Evolutionary conservation across 1,140 invertebrate genomes (phyloP), one percentile per base, ranked within the genome.

Genomic region (Eurosta solidaginis): DNA sequence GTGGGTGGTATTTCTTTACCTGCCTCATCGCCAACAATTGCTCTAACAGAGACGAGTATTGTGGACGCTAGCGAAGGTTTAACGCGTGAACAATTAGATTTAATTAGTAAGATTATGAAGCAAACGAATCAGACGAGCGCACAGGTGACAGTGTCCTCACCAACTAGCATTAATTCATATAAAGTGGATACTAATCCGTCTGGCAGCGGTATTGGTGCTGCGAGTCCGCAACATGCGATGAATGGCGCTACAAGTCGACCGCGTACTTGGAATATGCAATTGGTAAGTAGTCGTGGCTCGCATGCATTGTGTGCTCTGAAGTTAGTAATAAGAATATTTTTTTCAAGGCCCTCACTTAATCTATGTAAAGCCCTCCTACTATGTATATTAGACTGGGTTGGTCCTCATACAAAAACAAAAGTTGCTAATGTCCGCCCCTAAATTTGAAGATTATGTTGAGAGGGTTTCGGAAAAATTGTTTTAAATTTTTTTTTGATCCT

Each of bases 61-160:
- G 81, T 84, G 9, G 92, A 93, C 82, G 59, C 59, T 4, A 82
- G 83, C 12, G 92, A 93, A 82, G 92, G 92, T 40, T 87, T 93
- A 63, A 93, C 92, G 12, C 92, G 93, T 81, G 92, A 93, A 82
- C 93, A 92, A 86, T 89, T 93, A 81, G 93, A 94, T 88, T 90
- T 92, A 81, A 94, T 94, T 81, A 93, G 93, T 85, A 93, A 94
- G 86, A 93, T 94, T 79, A 94, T 94, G 92, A 92, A 93, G 82
- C 93, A 93, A 84, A 93, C 92, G 17, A 92, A 91, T 82, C 91
- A 91, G 80, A 85, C 85, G 0, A 88, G 83, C 63, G 85, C 86
- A 25, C 85, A 87, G 74, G 84, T 87, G 3, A 87, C 84, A 1
- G 85, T 87, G 27, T 87, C 85, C 22, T 85, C 85, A 22, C 82